Base-by-base conservation (phyloP, 1,140 invertebrate species). In the Atopsyche davidsoni region DNA sequence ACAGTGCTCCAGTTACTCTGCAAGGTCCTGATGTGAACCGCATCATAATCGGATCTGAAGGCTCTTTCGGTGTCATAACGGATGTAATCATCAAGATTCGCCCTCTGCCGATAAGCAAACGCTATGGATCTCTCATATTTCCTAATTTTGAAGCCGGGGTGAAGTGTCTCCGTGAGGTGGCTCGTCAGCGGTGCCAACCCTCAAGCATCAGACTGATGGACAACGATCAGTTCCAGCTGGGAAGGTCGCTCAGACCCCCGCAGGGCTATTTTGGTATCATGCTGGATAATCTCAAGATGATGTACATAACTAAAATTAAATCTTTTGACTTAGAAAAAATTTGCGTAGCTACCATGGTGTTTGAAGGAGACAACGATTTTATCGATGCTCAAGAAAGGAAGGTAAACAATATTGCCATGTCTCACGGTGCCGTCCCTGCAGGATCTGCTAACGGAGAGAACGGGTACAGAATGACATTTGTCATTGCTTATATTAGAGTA, bases 401-500 rank as follows among this genome's bases (percentile, higher is more conserved):
- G 58, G 84, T 98, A 16, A 89, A 95, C 63, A 72, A 72, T n/a
- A 89, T 98, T 41, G 92, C 89, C 0, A 76, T 73, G 17, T 62
- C 76, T 43, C 79, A 71, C 60, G 81, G 82, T 0, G 94, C 93
- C 6, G 73, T 98, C 28, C 81, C 89, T 2, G 93, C 87, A 0
- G 96, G 96, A 0, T 88, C 90, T 48, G 85, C 83, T 18, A 98
- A 98, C 64, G 96, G 96, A 0, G 85, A 92, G 66, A 78, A 91
- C 24, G 96, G 96, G 4, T 99, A 99, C 60, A 87, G 92, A 52
- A 68, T 99, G 4, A 98, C 96, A 0, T 98, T 97, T 67, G 92
- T 97, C n/a, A 98, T 98, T 51, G 96, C 96, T 11, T 99, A 99
- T 64, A 85, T 98, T 13, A 79, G 96, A 65, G 90, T 89, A 67